These are phyloP conservation scores for Cinara cedri DNA, from an alignment of 2,888 invertebrate species.

Conservation along the genomic window DNA sequence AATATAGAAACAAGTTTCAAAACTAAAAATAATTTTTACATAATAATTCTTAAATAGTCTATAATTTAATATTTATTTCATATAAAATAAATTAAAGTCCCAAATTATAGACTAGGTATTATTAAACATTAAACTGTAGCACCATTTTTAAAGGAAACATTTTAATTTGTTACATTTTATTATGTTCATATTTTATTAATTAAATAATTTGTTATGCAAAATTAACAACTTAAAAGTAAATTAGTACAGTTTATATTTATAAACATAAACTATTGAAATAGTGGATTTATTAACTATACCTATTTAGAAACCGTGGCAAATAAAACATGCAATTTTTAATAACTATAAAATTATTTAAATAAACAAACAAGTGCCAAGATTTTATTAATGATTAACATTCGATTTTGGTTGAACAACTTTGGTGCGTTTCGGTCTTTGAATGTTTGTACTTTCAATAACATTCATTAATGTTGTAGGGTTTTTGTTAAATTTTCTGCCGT, in stretches of 20 bases:
- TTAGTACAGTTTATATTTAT: neutral
- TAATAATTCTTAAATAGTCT: constrained; percentile 2
- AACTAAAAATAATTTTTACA: neutral
- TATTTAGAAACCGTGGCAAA: neutral
- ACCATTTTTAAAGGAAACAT: constrained; percentile 28
- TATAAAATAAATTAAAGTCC: neutral
- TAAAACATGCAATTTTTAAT: neutral
- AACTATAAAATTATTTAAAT: neutral
- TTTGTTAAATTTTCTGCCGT: neutral
- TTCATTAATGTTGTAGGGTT: neutral
- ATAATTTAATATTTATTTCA: neutral
- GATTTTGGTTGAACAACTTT: constrained; percentile 12
- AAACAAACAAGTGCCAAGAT: neutral
- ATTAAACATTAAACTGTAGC: constrained; percentile 21
- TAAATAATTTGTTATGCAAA: neutral
- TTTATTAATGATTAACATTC: neutral
- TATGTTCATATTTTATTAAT: neutral
- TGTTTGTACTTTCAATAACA: neutral
- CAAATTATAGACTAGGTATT: constrained; percentile 1
- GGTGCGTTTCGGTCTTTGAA: constrained; percentile 32
- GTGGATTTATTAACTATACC: neutral
- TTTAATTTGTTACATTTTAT: constrained; percentile 27
- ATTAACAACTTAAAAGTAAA: constrained; percentile 13
- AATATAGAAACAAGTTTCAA: neutral
- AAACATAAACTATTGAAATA: neutral